Evolutionary conservation across 1,140 invertebrate species (phyloP), one percentile per base, ranked within the genome.

Genomic region (Brachionus asplanchnoidis): DNA sequence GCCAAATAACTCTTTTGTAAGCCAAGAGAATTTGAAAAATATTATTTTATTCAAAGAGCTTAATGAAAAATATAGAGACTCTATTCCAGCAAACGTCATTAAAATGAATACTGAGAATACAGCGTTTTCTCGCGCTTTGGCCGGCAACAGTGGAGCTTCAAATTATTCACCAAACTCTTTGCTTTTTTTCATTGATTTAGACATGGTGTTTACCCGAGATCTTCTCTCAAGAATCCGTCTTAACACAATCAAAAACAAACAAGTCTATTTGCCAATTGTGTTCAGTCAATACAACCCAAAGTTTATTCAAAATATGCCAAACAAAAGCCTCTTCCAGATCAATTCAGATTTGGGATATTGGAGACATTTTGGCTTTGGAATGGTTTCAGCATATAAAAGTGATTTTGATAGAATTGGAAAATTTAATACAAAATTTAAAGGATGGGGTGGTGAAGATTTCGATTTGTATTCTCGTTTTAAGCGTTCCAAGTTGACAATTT

Each of bases 271-370:
- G 88, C 97, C 97, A 0, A 95, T 99, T 86, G 96, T 99, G n/a
- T 99, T 97, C 88, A 98, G 96, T 90, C 94, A 98, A 88, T 99
- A 94, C 88, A 93, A 97, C 46, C 79, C 79, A 23, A 36, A 83
- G 14, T 46, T 53, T 28, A 91, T 91, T 65, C 20, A 11, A 9
- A 68, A 68, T 23, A 11, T 78, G 93, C 93, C 89, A 93, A 96
- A 0, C 99, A 99, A 90, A 97, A 97, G 88, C 97, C 97, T 0
- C 95, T 99, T 86, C 96, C 99, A 23, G 99, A 96, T 88, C 98
- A 96, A 92, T 94, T 85, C 75, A 26, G 90, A 93, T 40, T 91
- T 90, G 40, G 97, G 96, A 0, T 97, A 96, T 87, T 98, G 96
- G 93, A 91, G 97, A 85, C 94, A 95, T 86, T 99, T 95, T 90